Evolutionary conservation across 2,797 vertebrate species (phyloP).

Genomic region (Semaprochilodus insignis): DNA sequence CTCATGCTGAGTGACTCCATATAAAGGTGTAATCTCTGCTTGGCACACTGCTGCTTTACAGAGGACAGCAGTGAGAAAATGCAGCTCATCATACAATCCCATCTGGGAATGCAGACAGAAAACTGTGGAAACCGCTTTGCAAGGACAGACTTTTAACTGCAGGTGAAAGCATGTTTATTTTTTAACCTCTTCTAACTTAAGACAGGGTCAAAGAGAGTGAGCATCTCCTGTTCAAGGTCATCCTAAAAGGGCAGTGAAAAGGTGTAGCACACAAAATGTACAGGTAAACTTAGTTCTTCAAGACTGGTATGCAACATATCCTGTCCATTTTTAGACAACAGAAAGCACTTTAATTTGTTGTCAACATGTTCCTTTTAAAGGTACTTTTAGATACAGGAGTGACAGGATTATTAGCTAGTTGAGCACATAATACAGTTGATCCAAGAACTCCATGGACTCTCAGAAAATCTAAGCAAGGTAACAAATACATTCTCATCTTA

Average conservation of each 20-base stretch:
- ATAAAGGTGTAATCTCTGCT: background rate
- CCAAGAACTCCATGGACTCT: background rate
- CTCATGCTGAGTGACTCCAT: background rate
- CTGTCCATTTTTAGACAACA: no score
- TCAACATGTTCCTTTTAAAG: no score
- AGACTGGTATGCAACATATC: no score
- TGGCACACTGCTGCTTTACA: background rate
- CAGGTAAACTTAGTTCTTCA: background rate
- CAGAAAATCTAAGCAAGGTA: background rate
- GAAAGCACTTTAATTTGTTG: no score
- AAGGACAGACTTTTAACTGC: slow-evolving; percentile 1
- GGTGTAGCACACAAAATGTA: background rate
- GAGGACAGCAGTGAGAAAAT: background rate
- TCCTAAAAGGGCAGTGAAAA: background rate
- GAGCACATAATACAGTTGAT: background rate
- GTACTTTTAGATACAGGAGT: no score
- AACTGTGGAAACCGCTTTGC: background rate
- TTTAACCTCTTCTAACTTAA: background rate
- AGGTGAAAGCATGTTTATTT: slow-evolving; percentile 1
- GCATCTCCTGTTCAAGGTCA: background rate
- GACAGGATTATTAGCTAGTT: no score
- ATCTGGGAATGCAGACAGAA: background rate
- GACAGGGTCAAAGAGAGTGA: background rate
- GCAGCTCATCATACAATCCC: background rate
- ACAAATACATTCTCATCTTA: background rate